Conservation (phyloP, 2,888 invertebrate genomes). For the Urechis unicinctus region DNA sequence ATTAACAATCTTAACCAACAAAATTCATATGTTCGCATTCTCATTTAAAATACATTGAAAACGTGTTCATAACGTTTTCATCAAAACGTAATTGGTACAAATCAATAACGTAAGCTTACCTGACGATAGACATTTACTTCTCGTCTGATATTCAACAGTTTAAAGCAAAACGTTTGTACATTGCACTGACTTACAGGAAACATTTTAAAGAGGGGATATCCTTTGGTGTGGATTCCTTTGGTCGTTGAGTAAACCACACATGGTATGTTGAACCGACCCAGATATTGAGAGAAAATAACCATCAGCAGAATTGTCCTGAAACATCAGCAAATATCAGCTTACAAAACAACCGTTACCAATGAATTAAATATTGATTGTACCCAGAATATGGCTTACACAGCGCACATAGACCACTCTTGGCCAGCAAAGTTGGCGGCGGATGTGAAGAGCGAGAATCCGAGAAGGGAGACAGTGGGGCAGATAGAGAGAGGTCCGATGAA, state of each 20-base stretch:
- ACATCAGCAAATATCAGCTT: constrained; percentile 12
- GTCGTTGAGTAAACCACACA: constrained; percentile 48
- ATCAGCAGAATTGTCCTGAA: constrained; percentile 68
- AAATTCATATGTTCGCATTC: too few relatives aligned
- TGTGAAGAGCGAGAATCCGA: constrained; percentile 75
- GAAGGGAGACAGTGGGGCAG: constrained; percentile 74
- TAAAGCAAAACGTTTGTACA: too few relatives aligned
- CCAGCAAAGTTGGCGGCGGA: constrained; percentile 75
- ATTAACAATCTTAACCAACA: too few relatives aligned
- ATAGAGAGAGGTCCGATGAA: constrained; percentile 79
- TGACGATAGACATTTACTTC: too few relatives aligned
- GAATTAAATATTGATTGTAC: background rate
- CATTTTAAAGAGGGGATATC: constrained; percentile 69
- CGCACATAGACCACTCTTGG: constrained; percentile 76
- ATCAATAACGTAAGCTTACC: too few relatives aligned
- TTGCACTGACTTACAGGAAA: constrained; percentile 68
- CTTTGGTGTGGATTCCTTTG: constrained; percentile 56
- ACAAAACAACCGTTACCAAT: background rate
- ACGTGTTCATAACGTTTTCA: too few relatives aligned
- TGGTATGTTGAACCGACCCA: constrained; percentile 30
- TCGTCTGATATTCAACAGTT: too few relatives aligned
- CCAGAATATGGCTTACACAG: constrained; percentile 58
- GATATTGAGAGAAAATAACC: constrained; percentile 55
- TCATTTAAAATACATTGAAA: too few relatives aligned
- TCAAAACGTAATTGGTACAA: too few relatives aligned